Percentiles rank a stretch among this genome's conserved stretches.
These are phyloP conservation scores for Eidolon dupreanum DNA, from an alignment of 2,797 vertebrate genomes.

Conservation along the genomic window DNA sequence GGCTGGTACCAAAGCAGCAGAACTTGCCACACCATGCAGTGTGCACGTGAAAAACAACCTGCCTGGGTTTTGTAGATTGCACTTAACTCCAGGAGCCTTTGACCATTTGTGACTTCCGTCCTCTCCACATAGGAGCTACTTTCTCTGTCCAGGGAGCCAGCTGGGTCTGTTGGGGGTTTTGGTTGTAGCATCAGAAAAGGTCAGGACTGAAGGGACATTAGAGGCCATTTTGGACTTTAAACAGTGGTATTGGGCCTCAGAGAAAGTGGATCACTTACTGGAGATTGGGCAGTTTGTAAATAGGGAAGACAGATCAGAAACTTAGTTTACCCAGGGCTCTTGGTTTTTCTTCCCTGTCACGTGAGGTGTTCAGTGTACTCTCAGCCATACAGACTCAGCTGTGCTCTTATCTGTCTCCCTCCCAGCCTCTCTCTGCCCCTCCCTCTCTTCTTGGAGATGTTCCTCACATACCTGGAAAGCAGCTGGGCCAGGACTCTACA, in stretches of 20 bases:
- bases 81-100: background rate
- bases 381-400: background rate
- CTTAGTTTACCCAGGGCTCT: background rate
- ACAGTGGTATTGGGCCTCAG: background rate
- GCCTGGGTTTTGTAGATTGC: background rate
- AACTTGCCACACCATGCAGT: background rate
- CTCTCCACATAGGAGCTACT: background rate
- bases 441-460: background rate
- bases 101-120: background rate
- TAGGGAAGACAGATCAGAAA: background rate
- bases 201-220: background rate
- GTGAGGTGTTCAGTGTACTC: background rate
- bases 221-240: background rate
- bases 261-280: background rate
- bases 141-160: background rate
- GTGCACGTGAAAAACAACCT: background rate
- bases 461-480: background rate
- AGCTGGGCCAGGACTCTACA: background rate
- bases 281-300: background rate
- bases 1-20: conserved; percentile 15
- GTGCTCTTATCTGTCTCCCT: background rate
- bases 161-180: background rate
- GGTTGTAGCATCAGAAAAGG: background rate
- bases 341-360: background rate
- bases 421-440: background rate